Percentiles rank a stretch among this genome's conserved stretches.
phyloP scores from a whole-genome alignment of 37 sponge, comb jelly and placozoan species.

The Aphrocallistes beatrix region DNA sequence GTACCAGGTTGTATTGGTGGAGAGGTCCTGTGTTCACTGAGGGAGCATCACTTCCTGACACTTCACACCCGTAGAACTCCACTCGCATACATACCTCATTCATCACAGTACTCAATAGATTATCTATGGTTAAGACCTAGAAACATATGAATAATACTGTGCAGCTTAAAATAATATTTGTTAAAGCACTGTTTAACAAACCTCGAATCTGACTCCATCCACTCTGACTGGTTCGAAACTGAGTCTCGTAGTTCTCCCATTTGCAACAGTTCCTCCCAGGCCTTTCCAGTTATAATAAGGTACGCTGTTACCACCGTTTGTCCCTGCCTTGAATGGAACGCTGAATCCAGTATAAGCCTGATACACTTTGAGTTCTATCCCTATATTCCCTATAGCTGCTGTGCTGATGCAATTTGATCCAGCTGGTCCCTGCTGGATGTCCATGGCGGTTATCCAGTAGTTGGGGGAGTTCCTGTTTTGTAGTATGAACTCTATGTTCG shows the following conservation, averaged over 20 bases:
- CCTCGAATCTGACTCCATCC: neutral
- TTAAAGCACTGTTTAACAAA: too few species aligned
- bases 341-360: neutral
- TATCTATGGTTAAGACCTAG: neutral
- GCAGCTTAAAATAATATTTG: too few species aligned
- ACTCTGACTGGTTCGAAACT: neutral
- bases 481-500: neutral
- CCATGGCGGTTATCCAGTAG: conserved; percentile 1
- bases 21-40: neutral
- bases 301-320: neutral
- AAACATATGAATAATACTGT: neutral
- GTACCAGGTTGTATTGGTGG: neutral
- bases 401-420: neutral
- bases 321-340: neutral
- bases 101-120: neutral
- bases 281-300: neutral
- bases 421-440: neutral
- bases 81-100: neutral
- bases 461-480: neutral
- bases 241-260: neutral
- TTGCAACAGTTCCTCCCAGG: neutral
- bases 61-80: neutral
- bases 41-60: neutral
- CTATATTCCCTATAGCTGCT: neutral
- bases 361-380: neutral